Evolutionary conservation across 2,113 vertebrate species (phyloP).

Genomic region (Phyllopteryx taeniolatus): DNA sequence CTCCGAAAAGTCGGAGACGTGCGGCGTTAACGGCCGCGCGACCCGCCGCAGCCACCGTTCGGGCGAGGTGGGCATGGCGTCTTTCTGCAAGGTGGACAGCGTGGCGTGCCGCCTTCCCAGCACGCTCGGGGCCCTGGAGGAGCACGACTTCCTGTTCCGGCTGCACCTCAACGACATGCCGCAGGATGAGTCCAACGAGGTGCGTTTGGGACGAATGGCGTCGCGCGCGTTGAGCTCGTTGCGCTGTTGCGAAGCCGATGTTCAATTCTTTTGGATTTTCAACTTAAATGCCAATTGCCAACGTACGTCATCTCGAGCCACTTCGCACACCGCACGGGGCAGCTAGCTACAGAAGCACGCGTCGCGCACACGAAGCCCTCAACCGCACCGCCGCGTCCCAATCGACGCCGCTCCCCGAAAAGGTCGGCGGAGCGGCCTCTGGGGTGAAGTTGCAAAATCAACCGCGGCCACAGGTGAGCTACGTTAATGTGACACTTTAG

Average conservation of each 20-base stretch:
- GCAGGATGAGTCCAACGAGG: slow-evolving; percentile 80
- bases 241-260: too few species aligned
- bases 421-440: too few species aligned
- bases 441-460: too few species aligned
- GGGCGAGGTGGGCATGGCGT: slow-evolving; percentile 83
- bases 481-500: too few species aligned
- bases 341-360: too few species aligned
- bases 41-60: slow-evolving; percentile 79
- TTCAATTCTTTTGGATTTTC: neutral
- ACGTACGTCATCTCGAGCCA: too few species aligned
- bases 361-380: too few species aligned
- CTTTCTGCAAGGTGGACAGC: slow-evolving; percentile 80
- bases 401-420: too few species aligned
- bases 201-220: slow-evolving; percentile 35
- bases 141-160: slow-evolving; percentile 90
- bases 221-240: neutral
- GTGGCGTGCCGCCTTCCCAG: slow-evolving; percentile 75
- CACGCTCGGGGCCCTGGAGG: slow-evolving; percentile 82
- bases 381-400: too few species aligned
- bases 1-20: neutral
- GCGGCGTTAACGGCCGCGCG: neutral
- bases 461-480: too few species aligned
- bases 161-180: slow-evolving; percentile 78
- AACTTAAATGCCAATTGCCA: too few species aligned
- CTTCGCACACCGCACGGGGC: too few species aligned